Conservation (phyloP, 2,797 vertebrate genomes). For the Pteropus rufus region DNA sequence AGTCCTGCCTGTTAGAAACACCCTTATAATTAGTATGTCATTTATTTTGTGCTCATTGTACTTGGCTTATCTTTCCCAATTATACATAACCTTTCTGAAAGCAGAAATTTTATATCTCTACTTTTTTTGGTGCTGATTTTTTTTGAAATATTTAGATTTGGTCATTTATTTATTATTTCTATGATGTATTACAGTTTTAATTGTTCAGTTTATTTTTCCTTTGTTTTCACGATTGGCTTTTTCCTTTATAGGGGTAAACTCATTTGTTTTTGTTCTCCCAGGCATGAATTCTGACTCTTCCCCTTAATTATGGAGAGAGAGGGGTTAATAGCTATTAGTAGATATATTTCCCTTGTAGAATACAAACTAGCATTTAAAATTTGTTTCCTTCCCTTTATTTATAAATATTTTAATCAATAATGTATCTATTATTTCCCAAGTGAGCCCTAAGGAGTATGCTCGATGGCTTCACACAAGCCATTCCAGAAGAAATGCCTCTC, state of each 20-base stretch:
- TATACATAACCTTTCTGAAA: slow-evolving; percentile 14
- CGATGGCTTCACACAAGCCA: slow-evolving; percentile 73
- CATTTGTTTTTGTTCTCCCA: slow-evolving; percentile 53
- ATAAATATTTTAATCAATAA: slow-evolving; percentile 80
- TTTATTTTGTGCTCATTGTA: background rate
- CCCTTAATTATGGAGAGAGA: slow-evolving; percentile 26
- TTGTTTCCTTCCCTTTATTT: slow-evolving; percentile 79
- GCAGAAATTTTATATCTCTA: background rate
- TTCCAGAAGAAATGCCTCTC: slow-evolving; percentile 59
- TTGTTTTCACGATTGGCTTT: background rate
- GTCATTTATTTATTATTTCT: background rate
- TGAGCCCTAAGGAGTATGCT: slow-evolving; percentile 69
- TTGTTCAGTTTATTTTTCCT: background rate
- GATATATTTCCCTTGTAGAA: slow-evolving; percentile 72
- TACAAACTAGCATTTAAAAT: slow-evolving; percentile 75
- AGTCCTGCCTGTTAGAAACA: background rate
- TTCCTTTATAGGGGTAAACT: slow-evolving; percentile 6
- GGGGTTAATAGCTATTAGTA: slow-evolving; percentile 70
- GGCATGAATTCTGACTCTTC: slow-evolving; percentile 14
- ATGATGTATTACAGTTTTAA: background rate
- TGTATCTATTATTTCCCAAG: slow-evolving; percentile 78
- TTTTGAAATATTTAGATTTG: background rate
- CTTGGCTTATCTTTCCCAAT: background rate
- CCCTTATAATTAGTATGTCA: background rate
- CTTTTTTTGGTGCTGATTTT: background rate